Base-by-base conservation (phyloP, 2,888 invertebrate genomes). In the Hemaris fuciformis region DNA sequence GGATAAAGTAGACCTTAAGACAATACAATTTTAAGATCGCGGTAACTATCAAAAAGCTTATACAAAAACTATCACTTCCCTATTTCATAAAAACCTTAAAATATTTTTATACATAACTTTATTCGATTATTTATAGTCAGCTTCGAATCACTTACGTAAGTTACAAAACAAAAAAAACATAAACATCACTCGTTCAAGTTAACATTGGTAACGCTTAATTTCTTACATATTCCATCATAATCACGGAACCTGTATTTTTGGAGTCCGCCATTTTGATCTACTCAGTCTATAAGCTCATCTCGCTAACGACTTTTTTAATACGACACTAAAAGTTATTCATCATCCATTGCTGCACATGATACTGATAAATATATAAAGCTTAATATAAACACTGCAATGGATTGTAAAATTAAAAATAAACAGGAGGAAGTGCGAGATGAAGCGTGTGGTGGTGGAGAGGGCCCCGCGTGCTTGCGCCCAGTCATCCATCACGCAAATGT, bases 401-500 rank as follows among this genome's bases (percentile, higher is more conserved):
- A 76, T 67, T 48, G 0, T 22, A 45, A 53, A 7, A 1, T 46
- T 22, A 25, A 25, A 60, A 63, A 68, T 64, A 38, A 31, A 60
- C 38, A 64, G 62, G 66, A 64, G 65, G 68, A 68, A 70, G 70
- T 73, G 42, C 22, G 58, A 63, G 66, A 64, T 72, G 60, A 71
- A 73, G 63, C 62, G 10, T 60, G 45, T 59, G 18, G 65, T 72
- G 66, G 83, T 87, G 71, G 66, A 59, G 31, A 66, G 74, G 66
- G 69, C 75, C 70, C 79, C 81, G 85, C 84, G 84, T 85, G 83
- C 84, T 81, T 80, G 79, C 83, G 84, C 74, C 77, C 84, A 84
- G 83, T 86, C 84, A 91, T 90, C 86, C 90, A 89, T 91, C 91
- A 91, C 88, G 88, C 87, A 77, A 89, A 89, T 81, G 85, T 78